These are phyloP conservation scores for Asobara japonica DNA, from an alignment of 1,140 invertebrate genomes.

Conservation along the genomic window DNA sequence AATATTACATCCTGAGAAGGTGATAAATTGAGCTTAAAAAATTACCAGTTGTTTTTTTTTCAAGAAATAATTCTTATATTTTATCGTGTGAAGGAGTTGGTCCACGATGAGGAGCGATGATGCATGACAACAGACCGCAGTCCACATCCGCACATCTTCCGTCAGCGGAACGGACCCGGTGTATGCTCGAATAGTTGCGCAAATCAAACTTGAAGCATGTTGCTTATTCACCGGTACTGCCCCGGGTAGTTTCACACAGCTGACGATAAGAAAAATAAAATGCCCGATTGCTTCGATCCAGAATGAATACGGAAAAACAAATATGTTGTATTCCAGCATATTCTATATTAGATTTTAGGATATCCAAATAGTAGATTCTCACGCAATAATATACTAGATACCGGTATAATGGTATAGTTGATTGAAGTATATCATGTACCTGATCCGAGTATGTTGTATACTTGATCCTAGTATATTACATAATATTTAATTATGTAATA, in stretches of 20 bases:
- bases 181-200: not conserved
- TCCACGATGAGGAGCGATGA: not conserved
- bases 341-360: too few relatives aligned
- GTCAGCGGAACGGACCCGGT: not conserved
- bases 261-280: not conserved
- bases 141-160: conserved; percentile 2
- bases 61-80: not conserved
- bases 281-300: not conserved
- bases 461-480: too few relatives aligned
- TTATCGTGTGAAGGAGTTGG: not conserved
- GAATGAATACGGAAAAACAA: too few relatives aligned
- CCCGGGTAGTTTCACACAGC: not conserved
- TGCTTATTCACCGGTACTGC: not conserved
- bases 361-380: too few relatives aligned
- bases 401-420: too few relatives aligned
- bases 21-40: not conserved
- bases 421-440: too few relatives aligned
- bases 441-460: too few relatives aligned
- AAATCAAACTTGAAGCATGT: not conserved
- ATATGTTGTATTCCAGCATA: too few relatives aligned
- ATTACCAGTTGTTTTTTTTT: not conserved
- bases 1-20: not conserved
- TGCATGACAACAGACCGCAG: conserved; percentile 10
- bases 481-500: too few relatives aligned
- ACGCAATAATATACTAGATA: too few relatives aligned